phyloP scores from a whole-genome alignment of 2,888 invertebrate genomes.

The Rhingia campestris region DNA sequence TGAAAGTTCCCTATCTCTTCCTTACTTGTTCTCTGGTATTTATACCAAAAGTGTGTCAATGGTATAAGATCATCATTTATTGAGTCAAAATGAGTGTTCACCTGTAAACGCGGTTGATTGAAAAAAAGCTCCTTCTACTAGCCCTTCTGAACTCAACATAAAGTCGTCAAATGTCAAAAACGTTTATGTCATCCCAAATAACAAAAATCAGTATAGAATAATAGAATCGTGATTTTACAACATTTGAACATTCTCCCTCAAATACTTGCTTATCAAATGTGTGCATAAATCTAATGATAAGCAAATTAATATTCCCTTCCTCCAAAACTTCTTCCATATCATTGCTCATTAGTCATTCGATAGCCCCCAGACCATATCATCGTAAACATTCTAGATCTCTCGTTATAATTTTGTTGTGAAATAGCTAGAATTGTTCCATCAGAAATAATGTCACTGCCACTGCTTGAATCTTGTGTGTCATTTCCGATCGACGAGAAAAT shows the following conservation, averaged over 20 bases:
- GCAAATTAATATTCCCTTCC: background rate
- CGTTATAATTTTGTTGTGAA: constrained; percentile 1
- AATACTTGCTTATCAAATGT: constrained; percentile 16
- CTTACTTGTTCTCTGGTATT: no score
- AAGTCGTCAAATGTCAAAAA: background rate
- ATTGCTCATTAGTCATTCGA: background rate
- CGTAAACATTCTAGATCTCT: background rate
- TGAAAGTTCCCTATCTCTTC: no score
- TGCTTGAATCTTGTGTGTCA: constrained; percentile 83
- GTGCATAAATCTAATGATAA: background rate
- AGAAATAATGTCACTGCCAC: constrained; percentile 68
- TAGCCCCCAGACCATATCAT: background rate
- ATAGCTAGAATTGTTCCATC: background rate
- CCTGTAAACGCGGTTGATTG: no score
- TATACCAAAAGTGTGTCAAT: no score
- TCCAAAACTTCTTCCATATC: background rate
- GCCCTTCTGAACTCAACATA: background rate
- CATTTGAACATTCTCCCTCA: background rate
- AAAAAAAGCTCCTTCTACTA: no score
- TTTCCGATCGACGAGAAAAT: constrained; percentile 87
- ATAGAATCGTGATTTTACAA: no score
- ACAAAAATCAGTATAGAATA: background rate
- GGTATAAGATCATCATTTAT: no score
- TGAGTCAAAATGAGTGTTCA: no score
- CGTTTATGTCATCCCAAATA: background rate